A percentile compares a stretch with the other conserved stretches of the same genome.
These are phyloP conservation scores for Champsocephalus esox DNA, from an alignment of 2,797 vertebrate genomes.

Conservation along the genomic window DNA sequence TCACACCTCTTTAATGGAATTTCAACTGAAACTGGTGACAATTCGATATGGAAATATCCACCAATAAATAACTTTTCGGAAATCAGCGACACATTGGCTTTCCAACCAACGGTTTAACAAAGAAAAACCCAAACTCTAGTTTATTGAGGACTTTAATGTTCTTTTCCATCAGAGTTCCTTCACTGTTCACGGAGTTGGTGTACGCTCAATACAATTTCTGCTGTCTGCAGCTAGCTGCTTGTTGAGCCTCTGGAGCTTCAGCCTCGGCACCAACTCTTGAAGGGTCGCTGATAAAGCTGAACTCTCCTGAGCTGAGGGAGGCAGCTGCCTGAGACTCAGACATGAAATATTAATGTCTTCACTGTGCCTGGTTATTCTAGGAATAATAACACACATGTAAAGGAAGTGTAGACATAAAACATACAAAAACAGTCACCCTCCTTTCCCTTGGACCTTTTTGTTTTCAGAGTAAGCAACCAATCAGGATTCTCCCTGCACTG, in stretches of 20 bases:
- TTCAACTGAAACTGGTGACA: background rate
- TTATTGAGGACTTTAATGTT: background rate
- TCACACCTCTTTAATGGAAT: background rate
- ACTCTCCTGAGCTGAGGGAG: slow-evolving; percentile 19
- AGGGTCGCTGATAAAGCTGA: slow-evolving; percentile 22
- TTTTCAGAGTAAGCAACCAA: slow-evolving; percentile 13
- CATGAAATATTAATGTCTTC: slow-evolving; percentile 68
- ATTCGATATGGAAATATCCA: background rate
- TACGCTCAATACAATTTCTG: background rate
- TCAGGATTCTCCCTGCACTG: background rate
- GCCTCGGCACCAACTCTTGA: background rate
- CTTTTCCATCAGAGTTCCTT: background rate
- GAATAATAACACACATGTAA: slow-evolving; percentile 29
- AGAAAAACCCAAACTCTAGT: background rate
- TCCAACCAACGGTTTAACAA: background rate
- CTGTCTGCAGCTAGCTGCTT: slow-evolving; percentile 1
- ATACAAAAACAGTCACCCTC: slow-evolving; percentile 8
- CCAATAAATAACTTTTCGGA: too few species aligned
- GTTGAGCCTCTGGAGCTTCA: slow-evolving; percentile 17
- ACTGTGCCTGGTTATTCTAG: slow-evolving; percentile 25
- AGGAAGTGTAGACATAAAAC: slow-evolving; percentile 17
- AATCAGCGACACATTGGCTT: background rate
- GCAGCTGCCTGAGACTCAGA: slow-evolving; percentile 36
- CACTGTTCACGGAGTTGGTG: background rate
- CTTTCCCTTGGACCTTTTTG: slow-evolving; percentile 9